These are phyloP conservation scores for Pteruthius melanotis DNA, from an alignment of 2,113 vertebrate species.

Conservation along the genomic window DNA sequence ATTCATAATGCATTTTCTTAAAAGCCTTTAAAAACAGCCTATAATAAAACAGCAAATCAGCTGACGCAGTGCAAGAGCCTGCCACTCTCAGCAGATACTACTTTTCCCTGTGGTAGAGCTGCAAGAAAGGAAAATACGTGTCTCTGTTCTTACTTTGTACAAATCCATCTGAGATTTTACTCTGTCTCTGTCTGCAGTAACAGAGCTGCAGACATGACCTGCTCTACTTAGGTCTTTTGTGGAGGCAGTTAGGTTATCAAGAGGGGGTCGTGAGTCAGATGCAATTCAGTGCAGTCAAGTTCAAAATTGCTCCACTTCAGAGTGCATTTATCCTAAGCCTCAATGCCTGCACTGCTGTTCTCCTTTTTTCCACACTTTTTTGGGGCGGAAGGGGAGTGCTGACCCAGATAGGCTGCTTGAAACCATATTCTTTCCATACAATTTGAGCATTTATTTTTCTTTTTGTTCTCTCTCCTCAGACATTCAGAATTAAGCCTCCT, in stretches of 20 bases:
- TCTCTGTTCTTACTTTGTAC: background rate
- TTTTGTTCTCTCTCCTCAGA: conserved; percentile 67
- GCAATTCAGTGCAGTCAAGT: background rate
- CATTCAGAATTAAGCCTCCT: conserved; percentile 87
- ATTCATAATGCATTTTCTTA: background rate
- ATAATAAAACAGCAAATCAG: background rate
- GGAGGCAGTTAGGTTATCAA: background rate
- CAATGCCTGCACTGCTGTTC: background rate
- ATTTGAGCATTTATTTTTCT: background rate
- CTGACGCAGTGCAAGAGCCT: background rate
- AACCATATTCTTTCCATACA: background rate
- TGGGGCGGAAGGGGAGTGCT: background rate
- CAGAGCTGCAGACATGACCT: background rate
- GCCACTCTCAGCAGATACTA: background rate
- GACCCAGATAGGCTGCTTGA: background rate
- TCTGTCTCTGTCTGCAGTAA: background rate
- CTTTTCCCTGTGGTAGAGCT: background rate
- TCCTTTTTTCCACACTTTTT: background rate
- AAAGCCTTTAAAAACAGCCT: background rate
- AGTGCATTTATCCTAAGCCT: background rate
- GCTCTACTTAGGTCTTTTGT: background rate
- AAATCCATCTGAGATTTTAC: background rate
- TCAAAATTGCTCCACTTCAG: background rate
- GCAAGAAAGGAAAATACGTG: background rate
- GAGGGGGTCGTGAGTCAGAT: background rate